Base-by-base conservation (phyloP, 2,113 vertebrate genomes). In the Nicator chloris region DNA sequence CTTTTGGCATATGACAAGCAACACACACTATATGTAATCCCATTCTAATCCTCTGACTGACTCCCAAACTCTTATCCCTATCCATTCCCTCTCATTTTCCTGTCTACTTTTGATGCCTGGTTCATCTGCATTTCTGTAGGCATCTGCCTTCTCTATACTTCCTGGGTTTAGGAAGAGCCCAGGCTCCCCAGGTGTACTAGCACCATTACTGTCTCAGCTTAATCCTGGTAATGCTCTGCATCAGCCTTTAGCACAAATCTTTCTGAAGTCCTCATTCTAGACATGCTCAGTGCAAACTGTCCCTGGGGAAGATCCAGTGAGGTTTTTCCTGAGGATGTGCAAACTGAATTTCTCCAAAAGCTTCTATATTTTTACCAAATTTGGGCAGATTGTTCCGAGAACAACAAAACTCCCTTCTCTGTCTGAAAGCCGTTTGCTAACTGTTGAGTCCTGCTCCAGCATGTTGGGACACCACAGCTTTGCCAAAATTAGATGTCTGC, bases 291-390 rank as follows among this genome's bases (percentile, higher is more conserved):
- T 45, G 42, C 37, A 56, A 75, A 71, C 35, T 65, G 5, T 80
- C 21, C 23, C 50, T n/a, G 56, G 10, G 33, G 16, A 90, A 83
- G 39, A 80, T 77, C 59, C 50, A 73, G 30, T 10, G 28, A 88
- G 24, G 10, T 20, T 92, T 72, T 82, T 82, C 60, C 51, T 63
- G 71, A 88, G 60, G 35, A 66, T 7, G 8, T 50, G 18, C 11
- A 56, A 86, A 86, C 50, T 81, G 86, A 92, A 60, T 95, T 95
- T 96, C 72, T 92, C 79, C n/a, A 45, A 73, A 96, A 87, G n/a
- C 50, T 61, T 92, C 53, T n/a, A 8, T 47, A 73, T 54, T 68
- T 59, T 93, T 60, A 86, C 86, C 54, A 93, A 81, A 90, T 95
- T 92, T 90, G 82, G 91, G 47, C 51, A 92, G 33, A 75, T 28